A percentile compares a stretch with the other conserved stretches of the same genome.
phyloP scores from a whole-genome alignment of 2,113 vertebrate genomes.

The Pardalotus punctatus region DNA sequence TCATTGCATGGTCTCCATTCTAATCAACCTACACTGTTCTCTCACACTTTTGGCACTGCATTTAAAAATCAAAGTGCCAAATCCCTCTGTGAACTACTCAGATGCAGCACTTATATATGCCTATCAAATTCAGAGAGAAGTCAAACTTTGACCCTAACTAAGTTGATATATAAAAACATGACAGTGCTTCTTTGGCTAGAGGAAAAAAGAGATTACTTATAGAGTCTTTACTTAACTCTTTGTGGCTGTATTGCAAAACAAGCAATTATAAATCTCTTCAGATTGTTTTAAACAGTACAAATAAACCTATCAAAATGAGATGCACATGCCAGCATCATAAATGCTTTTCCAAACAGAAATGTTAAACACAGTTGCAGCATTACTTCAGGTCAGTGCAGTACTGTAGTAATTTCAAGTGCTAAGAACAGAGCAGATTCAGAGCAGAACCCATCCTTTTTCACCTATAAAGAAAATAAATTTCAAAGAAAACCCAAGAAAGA shows the following conservation, averaged over 20 bases:
- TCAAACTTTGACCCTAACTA: conserved; percentile 1
- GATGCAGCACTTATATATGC: background rate
- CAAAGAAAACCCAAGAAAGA: background rate
- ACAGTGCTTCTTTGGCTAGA: background rate
- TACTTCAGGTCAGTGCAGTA: background rate
- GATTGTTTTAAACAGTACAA: conserved; percentile 15
- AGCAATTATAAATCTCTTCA: conserved; percentile 14
- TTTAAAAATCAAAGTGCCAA: conserved; percentile 30
- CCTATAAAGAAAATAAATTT: background rate
- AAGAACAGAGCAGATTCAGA: background rate
- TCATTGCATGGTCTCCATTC: background rate
- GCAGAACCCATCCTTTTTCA: background rate
- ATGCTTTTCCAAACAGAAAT: background rate
- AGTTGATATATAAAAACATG: background rate
- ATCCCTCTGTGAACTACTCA: background rate
- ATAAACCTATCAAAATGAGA: conserved; percentile 17
- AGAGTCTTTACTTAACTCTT: conserved; percentile 25
- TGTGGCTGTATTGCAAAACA: background rate
- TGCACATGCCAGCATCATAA: background rate
- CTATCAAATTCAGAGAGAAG: background rate
- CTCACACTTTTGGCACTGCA: background rate
- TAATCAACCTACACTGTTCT: background rate
- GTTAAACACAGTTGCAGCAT: background rate
- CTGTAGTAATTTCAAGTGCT: background rate
- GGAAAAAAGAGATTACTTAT: background rate